Conservation (phyloP, 2,888 invertebrate species). For the Papilio elwesi region DNA sequence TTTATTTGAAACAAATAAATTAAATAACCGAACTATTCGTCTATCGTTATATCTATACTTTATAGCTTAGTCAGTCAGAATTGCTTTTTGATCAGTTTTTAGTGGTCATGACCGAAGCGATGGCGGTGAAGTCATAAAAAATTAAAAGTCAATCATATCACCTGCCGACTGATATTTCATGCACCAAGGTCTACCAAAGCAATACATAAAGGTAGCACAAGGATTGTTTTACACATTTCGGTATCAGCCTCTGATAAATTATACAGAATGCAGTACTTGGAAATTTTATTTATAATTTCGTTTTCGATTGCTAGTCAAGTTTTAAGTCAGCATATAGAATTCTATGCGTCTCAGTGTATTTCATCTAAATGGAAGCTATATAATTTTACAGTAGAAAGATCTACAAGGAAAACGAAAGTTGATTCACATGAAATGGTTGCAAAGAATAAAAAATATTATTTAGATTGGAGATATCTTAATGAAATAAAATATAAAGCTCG, state of each 20-base stretch:
- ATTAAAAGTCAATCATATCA: conserved; percentile 81
- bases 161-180: conserved; percentile 68
- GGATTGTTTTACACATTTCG: conserved; percentile 3
- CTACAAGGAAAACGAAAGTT: neutral
- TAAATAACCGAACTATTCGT: too few relatives aligned
- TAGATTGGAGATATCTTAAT: neutral
- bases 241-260: neutral
- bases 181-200: conserved; percentile 60
- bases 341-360: conserved; percentile 61
- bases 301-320: conserved; percentile 39
- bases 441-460: neutral
- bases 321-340: conserved; percentile 60
- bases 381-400: neutral
- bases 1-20: too few relatives aligned
- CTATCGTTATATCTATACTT: neutral
- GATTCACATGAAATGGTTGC: neutral
- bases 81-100: conserved; percentile 13
- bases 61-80: neutral
- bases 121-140: conserved; percentile 65
- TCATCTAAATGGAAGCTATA: neutral
- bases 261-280: conserved; percentile 25
- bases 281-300: conserved; percentile 26
- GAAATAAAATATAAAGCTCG: conserved; percentile 18
- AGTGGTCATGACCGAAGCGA: conserved; percentile 52
- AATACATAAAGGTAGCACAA: conserved; percentile 60